A percentile compares a stretch with the other conserved stretches of the same genome.
phyloP scores from a whole-genome alignment of 2,888 invertebrate species.

The Rhamnusium bicolor region DNA sequence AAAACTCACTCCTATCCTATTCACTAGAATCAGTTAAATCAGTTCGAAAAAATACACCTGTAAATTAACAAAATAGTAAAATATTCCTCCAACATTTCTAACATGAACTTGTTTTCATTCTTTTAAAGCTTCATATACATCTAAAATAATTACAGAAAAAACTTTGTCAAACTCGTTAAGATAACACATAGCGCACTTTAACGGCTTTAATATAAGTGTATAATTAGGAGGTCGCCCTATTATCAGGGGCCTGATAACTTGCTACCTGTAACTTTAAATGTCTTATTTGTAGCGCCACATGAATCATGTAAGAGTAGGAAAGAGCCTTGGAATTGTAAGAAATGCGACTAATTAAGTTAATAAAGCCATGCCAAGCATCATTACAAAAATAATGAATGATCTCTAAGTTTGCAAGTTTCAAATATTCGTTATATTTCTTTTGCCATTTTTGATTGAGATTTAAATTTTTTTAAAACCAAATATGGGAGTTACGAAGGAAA shows the following conservation, averaged over 20 bases:
- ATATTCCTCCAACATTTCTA: too few relatives aligned
- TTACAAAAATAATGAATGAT: not conserved
- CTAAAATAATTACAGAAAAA: not conserved
- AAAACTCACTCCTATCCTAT: too few relatives aligned
- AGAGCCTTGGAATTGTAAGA: slow-evolving; percentile 22
- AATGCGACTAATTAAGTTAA: slow-evolving; percentile 34
- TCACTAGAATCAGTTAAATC: too few relatives aligned
- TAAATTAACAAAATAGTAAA: too few relatives aligned
- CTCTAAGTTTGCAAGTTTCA: not conserved
- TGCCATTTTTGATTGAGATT: too few relatives aligned
- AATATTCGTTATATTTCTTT: not conserved
- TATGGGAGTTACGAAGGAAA: too few relatives aligned
- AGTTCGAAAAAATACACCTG: too few relatives aligned
- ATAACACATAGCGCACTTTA: slow-evolving; percentile 51
- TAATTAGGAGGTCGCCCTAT: slow-evolving; percentile 54
- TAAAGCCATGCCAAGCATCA: slow-evolving; percentile 1
- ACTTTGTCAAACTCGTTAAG: slow-evolving; percentile 45
- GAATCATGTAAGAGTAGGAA: slow-evolving; percentile 57
- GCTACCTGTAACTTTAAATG: slow-evolving; percentile 55
- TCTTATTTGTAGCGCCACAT: slow-evolving; percentile 60
- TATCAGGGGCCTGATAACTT: slow-evolving; percentile 55
- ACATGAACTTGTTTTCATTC: too few relatives aligned
- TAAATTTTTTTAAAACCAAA: too few relatives aligned
- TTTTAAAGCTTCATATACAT: not conserved
- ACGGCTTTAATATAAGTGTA: slow-evolving; percentile 55